Evolutionary conservation across 2,113 vertebrate genomes (phyloP).

Genomic region (Saccopteryx leptura): DNA sequence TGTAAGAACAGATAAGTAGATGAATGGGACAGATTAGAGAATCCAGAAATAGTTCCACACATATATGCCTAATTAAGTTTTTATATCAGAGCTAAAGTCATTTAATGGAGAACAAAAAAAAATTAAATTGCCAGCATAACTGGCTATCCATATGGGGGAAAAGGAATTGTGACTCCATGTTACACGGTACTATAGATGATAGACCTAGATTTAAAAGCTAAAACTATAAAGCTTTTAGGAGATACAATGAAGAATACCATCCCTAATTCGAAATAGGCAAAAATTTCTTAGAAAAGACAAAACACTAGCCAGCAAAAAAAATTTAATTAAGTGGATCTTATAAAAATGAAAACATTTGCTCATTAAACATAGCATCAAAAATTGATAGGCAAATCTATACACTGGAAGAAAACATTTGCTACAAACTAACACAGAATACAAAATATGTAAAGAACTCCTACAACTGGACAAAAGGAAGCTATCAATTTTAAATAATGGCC

Average conservation of each 20-base stretch:
- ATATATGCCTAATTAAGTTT: not conserved
- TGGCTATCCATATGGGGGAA: not conserved
- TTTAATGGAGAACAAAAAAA: not conserved
- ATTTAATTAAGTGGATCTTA: not conserved
- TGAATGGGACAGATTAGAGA: slow-evolving; percentile 1
- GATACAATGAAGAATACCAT: slow-evolving; percentile 13
- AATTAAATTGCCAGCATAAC: not conserved
- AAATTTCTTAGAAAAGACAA: slow-evolving; percentile 28
- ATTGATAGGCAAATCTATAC: not conserved
- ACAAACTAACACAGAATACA: not conserved
- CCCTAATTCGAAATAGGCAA: not conserved
- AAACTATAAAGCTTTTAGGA: slow-evolving; percentile 16
- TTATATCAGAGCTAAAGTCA: not conserved
- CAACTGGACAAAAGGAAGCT: not conserved
- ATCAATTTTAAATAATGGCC: not conserved
- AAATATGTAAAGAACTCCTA: not conserved
- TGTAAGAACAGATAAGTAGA: not conserved
- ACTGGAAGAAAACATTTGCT: not conserved
- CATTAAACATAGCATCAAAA: not conserved
- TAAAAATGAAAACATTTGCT: slow-evolving; percentile 23
- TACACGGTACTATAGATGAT: not conserved
- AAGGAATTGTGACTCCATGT: not conserved
- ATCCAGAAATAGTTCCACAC: not conserved
- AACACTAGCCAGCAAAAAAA: slow-evolving; percentile 13
- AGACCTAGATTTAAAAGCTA: slow-evolving; percentile 9